Conservation (phyloP, 2,113 vertebrate genomes). For the Periophthalmodon schlosseri region DNA sequence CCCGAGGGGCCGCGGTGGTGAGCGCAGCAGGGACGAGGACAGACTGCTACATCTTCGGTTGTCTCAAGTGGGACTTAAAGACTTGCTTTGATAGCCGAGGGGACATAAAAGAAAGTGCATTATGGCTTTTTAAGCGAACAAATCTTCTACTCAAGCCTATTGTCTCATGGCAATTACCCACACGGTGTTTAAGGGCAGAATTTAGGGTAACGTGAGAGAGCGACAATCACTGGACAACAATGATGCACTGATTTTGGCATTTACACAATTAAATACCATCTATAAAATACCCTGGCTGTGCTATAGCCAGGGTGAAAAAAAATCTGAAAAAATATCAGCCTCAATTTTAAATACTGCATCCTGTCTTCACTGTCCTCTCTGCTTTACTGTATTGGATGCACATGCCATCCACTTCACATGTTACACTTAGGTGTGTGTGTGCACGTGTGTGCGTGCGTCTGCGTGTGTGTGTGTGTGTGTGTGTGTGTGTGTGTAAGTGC, state of each 20-base stretch:
- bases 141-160: conserved; percentile 52
- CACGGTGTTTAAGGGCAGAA: conserved; percentile 17
- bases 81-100: conserved; percentile 25
- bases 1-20: conserved; percentile 31
- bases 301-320: conserved; percentile 4
- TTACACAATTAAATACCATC: neutral
- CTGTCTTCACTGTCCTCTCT: conserved; percentile 18
- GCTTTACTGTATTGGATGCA: conserved; percentile 34
- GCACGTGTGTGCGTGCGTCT: neutral
- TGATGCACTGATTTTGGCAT: conserved; percentile 31
- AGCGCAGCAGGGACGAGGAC: conserved; percentile 34
- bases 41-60: conserved; percentile 26
- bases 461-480: neutral
- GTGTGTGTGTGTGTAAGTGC: neutral
- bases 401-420: conserved; percentile 23
- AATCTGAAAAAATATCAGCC: conserved; percentile 14
- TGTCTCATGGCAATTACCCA: conserved; percentile 51
- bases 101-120: conserved; percentile 47
- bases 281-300: conserved; percentile 11
- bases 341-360: conserved; percentile 41
- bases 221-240: conserved; percentile 35
- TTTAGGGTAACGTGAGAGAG: conserved; percentile 24
- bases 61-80: conserved; percentile 60
- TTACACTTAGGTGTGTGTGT: conserved; percentile 3
- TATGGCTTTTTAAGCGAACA: conserved; percentile 39